Evolutionary conservation across 1,140 invertebrate species (phyloP).

Genomic region (Drosophila seguyi): DNA sequence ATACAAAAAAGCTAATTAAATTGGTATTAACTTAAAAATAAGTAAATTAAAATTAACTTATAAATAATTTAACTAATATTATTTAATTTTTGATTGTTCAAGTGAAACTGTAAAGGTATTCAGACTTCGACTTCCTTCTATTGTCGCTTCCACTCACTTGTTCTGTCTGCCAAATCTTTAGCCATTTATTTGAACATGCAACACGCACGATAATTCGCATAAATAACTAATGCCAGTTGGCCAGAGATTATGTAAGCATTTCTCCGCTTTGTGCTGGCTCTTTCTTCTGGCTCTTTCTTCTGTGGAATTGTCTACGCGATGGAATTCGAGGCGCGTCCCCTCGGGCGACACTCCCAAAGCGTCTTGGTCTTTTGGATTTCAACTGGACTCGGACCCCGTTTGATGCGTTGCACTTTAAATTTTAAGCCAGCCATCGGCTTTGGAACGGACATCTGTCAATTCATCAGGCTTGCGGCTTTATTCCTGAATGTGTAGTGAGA

Average conservation of each 20-base stretch:
- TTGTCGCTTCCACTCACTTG: neutral
- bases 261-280: conserved; percentile 15
- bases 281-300: conserved; percentile 28
- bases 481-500: neutral
- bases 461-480: neutral
- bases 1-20: too few relatives aligned
- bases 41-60: too few relatives aligned
- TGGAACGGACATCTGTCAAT: conserved; percentile 32
- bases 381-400: conserved; percentile 11
- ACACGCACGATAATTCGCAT: conserved; percentile 64
- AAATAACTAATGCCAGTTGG: conserved; percentile 60
- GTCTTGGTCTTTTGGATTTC: conserved; percentile 18
- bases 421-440: conserved; percentile 14
- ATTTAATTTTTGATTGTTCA: neutral
- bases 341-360: conserved; percentile 71
- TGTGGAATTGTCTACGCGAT: conserved; percentile 49
- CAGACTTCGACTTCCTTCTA: neutral
- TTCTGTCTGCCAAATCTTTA: conserved; percentile 36
- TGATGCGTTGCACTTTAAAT: conserved; percentile 27
- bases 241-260: conserved; percentile 68
- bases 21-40: too few relatives aligned
- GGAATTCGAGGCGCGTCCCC: conserved; percentile 70
- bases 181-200: conserved; percentile 68
- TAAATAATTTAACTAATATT: too few relatives aligned
- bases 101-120: neutral